These are phyloP conservation scores for Dolichoris vasculosae DNA, from an alignment of 1,140 invertebrate genomes.

Conservation along the genomic window DNA sequence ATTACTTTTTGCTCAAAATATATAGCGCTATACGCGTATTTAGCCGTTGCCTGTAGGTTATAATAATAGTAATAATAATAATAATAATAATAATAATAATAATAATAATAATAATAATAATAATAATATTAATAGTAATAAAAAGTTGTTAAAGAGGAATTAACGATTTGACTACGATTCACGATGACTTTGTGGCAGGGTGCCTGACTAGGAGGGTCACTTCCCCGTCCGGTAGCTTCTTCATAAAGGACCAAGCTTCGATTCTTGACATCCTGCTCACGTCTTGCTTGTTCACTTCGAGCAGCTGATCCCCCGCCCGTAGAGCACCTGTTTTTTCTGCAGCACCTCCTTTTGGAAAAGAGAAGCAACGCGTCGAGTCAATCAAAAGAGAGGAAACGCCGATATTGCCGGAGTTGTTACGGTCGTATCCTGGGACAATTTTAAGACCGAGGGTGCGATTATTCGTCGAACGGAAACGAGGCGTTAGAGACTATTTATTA, in stretches of 20 bases:
- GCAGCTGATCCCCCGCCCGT: conserved; percentile 89
- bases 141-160: conserved; percentile 50
- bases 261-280: conserved; percentile 90
- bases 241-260: conserved; percentile 94
- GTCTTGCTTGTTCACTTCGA: conserved; percentile 87
- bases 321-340: conserved; percentile 91
- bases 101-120: conserved; percentile 13
- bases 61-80: not conserved
- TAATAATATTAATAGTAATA: conserved; percentile 49
- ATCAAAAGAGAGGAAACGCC: too few species aligned
- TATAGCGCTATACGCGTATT: not conserved
- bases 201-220: conserved; percentile 78
- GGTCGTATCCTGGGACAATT: too few species aligned
- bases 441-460: too few species aligned
- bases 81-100: conserved; percentile 5
- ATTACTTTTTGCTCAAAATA: not conserved
- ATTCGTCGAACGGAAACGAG: too few species aligned
- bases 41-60: not conserved
- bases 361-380: not conserved
- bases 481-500: too few species aligned
- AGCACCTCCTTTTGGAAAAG: conserved; percentile 82
- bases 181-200: conserved; percentile 71
- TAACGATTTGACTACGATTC: conserved; percentile 53
- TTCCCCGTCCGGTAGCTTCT: conserved; percentile 88
- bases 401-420: too few species aligned